Conservation (phyloP, 2,113 vertebrate species). For the Dascyllus trimaculatus region DNA sequence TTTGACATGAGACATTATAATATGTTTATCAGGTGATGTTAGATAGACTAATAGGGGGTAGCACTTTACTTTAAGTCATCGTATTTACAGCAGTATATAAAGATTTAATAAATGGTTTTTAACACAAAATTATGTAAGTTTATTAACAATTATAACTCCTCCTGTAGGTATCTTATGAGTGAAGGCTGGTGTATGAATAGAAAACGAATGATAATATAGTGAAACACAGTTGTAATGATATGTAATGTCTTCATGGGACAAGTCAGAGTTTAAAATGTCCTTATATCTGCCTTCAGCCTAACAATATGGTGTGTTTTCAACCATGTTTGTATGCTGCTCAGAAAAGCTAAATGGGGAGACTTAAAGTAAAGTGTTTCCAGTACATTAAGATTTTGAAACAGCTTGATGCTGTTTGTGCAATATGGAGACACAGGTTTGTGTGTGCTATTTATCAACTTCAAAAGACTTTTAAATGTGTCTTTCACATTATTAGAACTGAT, state of each 20-base stretch:
- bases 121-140: not conserved
- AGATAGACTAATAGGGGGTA: slow-evolving; percentile 1
- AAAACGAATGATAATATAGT: not conserved
- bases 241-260: too few relatives aligned
- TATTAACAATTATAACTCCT: not conserved
- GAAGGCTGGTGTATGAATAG: not conserved
- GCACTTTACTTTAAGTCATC: slow-evolving; percentile 23
- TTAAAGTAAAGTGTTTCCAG: not conserved
- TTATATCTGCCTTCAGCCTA: not conserved
- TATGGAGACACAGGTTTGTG: slow-evolving; percentile 35
- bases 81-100: not conserved
- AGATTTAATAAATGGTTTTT: slow-evolving; percentile 5
- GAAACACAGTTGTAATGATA: not conserved
- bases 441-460: slow-evolving; percentile 26
- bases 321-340: slow-evolving; percentile 11
- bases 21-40: slow-evolving; percentile 32
- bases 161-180: not conserved
- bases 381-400: slow-evolving; percentile 9
- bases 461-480: slow-evolving; percentile 49
- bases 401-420: slow-evolving; percentile 59
- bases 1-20: slow-evolving; percentile 40
- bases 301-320: not conserved
- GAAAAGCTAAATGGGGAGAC: slow-evolving; percentile 8
- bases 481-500: slow-evolving; percentile 31
- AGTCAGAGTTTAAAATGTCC: not conserved